These are phyloP conservation scores for Bedellia somnulentella DNA, from an alignment of 2,888 invertebrate species.

Conservation along the genomic window DNA sequence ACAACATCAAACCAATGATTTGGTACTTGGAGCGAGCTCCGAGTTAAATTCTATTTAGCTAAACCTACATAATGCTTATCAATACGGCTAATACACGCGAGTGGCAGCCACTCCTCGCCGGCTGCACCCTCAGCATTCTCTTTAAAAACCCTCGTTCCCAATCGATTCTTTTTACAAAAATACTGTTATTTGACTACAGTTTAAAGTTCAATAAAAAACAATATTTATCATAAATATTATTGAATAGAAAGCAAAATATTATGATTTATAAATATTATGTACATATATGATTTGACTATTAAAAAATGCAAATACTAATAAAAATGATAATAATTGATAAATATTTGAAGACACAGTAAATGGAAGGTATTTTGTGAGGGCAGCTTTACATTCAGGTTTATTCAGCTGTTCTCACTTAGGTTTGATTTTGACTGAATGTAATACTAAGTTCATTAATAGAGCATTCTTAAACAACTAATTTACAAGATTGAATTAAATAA, in stretches of 20 bases:
- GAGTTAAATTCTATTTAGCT: constrained; percentile 54
- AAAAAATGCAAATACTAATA: constrained; percentile 60
- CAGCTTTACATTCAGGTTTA: not conserved
- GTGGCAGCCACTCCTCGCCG: not conserved
- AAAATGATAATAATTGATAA: constrained; percentile 54
- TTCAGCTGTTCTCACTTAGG: constrained; percentile 3
- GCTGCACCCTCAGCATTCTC: constrained; percentile 13
- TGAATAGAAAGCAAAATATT: constrained; percentile 34
- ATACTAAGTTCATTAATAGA: too few relatives aligned
- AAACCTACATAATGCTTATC: constrained; percentile 64
- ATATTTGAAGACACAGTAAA: constrained; percentile 47
- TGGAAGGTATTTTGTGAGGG: constrained; percentile 40
- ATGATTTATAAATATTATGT: constrained; percentile 17
- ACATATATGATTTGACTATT: constrained; percentile 58
- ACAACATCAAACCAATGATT: constrained; percentile 58
- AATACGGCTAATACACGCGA: constrained; percentile 25
- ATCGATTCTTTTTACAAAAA: constrained; percentile 61
- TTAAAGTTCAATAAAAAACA: constrained; percentile 41
- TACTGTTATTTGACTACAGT: constrained; percentile 64
- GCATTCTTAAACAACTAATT: too few relatives aligned
- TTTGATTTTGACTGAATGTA: too few relatives aligned
- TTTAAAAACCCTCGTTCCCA: constrained; percentile 46
- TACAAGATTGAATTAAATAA: constrained; percentile 40
- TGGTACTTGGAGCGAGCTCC: constrained; percentile 54
- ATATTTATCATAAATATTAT: constrained; percentile 43